Base-by-base conservation (phyloP, 2,113 vertebrate genomes). In the Heterochromis multidens region DNA sequence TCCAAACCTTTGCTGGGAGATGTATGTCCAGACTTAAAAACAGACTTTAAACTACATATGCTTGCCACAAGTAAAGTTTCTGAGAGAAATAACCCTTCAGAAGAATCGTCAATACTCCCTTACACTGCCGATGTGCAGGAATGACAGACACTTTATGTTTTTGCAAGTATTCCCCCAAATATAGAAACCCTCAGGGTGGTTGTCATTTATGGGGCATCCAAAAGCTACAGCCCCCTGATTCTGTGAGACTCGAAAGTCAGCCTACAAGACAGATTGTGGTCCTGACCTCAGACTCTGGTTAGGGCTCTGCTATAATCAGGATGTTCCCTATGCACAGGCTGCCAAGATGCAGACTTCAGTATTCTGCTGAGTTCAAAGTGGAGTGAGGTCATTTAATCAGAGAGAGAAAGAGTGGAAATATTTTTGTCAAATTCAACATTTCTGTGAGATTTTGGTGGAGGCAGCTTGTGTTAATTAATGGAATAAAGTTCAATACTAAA, bases 231-330 rank as follows among this genome's bases (percentile, higher is more conserved):
- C 82, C 77, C 67, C 25, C 23, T 49, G 25, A 88, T 81, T 88
- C 77, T 79, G 79, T 6, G 33, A 77, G 88, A 83, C 31, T 61
- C 60, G 9, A 10, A 13, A 84, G 82, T 86, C 83, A 87, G 85
- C 49, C 77, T 81, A 62, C 43, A 62, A 88, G 89, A 92, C 88
- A 92, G 88, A 94, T 92, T 91, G 89, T 84, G 77, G 80, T 89
- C 86, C 59, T 92, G 91, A 94, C 93, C 92, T 86, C 84, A 37
- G 57, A 63, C 81, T 81, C 74, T 79, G 58, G 80, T 88, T 80
- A 77, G 81, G 63, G 83, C 85, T 56, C 33, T 54, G 85, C 54
- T 60, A 37, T 88, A 80, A 91, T 86, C 79, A 63, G 54, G 54
- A 88, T 43, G 70, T 60, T 92, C 87, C 89, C 90, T 63, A 79